Base-by-base conservation (phyloP, 2,888 invertebrate genomes). In the Lydus trimaculatus region DNA sequence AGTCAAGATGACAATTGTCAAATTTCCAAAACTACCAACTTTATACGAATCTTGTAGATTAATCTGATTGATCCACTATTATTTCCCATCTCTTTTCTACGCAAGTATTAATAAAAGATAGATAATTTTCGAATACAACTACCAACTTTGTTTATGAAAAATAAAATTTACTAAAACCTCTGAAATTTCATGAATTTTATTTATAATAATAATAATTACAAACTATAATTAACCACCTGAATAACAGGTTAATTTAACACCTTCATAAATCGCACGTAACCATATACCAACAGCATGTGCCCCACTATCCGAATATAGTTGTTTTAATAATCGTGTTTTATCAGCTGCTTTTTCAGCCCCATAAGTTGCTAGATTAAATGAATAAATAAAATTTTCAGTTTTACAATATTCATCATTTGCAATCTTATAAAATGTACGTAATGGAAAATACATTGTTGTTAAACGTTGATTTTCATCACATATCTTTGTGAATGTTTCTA, bases 401-500 rank as follows among this genome's bases (percentile, higher is more conserved):
- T 61, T 69, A n/a, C 73, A 67, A 6, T 81, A 73, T 60, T 76
- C 72, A 20, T 78, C 71, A 70, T 75, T 73, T n/a, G 84, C 73
- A 15, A 74, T 72, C 43, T 64, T 67, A 52, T 79, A 75, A 31
- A 81, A 83, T 15, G 77, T 75, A 58, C 76, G 72, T 39, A 87
- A 73, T 31, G 85, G 82, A 74, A 84, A 84, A 72, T 90, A 90
- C 90, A 93, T 88, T 13, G 92, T 90, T 85, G 74, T 91, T 89
- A 0, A 91, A 91, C 52, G 87, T 85, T 72, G 7, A 13, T 86
- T 85, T 0, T 90, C 90, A 70, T 89, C 87, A 48, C 91, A 90
- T 81, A 92, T 91, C 13, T 25, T 11, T 7, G 3, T 52, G 13
- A 52, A 52, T 23, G 1, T 15, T n/a, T 85, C 80, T 15, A 89